These are phyloP conservation scores for Centropus unirufus DNA, from an alignment of 2,113 vertebrate species.

Conservation along the genomic window DNA sequence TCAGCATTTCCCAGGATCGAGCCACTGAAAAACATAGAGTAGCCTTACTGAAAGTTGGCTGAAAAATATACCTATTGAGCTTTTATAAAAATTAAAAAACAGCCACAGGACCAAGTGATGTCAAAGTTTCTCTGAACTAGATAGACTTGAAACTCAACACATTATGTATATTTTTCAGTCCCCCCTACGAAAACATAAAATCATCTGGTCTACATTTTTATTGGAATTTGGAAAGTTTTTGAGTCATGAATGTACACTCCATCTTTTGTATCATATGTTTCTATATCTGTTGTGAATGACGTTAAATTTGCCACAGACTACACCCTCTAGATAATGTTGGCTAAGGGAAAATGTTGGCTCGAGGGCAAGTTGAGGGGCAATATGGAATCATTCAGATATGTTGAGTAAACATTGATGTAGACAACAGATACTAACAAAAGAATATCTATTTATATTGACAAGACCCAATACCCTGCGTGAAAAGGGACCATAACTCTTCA, in stretches of 20 bases:
- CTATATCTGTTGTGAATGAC: neutral
- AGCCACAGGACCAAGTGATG: neutral
- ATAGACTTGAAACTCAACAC: neutral
- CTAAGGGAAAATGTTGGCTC: neutral
- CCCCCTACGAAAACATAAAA: neutral
- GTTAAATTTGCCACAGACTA: neutral
- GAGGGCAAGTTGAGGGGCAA: neutral
- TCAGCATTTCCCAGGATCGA: neutral
- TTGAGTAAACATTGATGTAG: neutral
- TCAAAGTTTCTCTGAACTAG: neutral
- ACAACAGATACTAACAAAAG: neutral
- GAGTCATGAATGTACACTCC: too few relatives aligned
- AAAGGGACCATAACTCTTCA: neutral
- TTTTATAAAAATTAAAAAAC: neutral
- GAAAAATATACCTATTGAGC: neutral
- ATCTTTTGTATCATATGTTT: neutral
- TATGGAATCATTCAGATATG: neutral
- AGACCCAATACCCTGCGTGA: neutral
- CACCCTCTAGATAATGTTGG: neutral
- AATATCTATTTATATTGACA: neutral
- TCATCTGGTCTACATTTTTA: neutral
- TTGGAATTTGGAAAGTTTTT: neutral
- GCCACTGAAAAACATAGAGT: neutral
- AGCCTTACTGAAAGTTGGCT: neutral
- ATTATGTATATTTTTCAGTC: neutral